Percentiles rank a stretch among this genome's conserved stretches.
phyloP scores from a whole-genome alignment of 2,113 vertebrate species.

The Ancistrus triradiatus region DNA sequence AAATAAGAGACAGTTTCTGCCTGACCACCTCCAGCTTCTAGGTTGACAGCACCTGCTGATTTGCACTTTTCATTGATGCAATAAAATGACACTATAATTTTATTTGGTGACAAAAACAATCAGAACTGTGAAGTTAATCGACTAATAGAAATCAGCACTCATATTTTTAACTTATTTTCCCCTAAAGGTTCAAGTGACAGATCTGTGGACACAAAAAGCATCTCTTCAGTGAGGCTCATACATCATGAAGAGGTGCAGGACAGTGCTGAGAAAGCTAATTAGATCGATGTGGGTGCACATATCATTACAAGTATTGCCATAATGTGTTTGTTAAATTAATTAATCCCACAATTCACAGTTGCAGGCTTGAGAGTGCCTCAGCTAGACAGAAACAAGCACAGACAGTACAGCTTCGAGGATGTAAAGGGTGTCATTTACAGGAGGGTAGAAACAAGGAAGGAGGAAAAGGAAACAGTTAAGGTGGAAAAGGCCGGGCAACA shows the following conservation, averaged over 20 bases:
- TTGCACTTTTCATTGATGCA: slow-evolving; percentile 37
- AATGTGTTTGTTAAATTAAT: slow-evolving; percentile 35
- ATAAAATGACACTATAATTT: slow-evolving; percentile 41
- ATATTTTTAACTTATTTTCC: background rate
- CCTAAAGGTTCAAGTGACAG: background rate
- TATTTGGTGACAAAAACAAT: slow-evolving; percentile 50
- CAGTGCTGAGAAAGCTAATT: slow-evolving; percentile 36
- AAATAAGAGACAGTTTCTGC: slow-evolving; percentile 17
- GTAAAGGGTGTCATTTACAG: background rate
- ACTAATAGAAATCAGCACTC: slow-evolving; percentile 24
- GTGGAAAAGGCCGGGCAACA: slow-evolving; percentile 10
- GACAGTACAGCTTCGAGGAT: background rate
- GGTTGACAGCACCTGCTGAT: slow-evolving; percentile 42
- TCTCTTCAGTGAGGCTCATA: slow-evolving; percentile 24
- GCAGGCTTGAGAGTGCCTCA: background rate
- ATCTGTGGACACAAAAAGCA: slow-evolving; percentile 16
- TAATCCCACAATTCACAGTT: slow-evolving; percentile 27
- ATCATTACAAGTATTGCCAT: slow-evolving; percentile 32
- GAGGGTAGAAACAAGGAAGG: background rate
- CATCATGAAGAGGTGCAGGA: slow-evolving; percentile 25
- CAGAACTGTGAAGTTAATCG: slow-evolving; percentile 38
- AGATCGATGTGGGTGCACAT: slow-evolving; percentile 27
- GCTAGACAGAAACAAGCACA: background rate
- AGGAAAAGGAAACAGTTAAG: slow-evolving; percentile 8
- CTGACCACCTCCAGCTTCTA: slow-evolving; percentile 42